Conservation (phyloP, 2,888 invertebrate species). For the Deilephila elpenor region DNA sequence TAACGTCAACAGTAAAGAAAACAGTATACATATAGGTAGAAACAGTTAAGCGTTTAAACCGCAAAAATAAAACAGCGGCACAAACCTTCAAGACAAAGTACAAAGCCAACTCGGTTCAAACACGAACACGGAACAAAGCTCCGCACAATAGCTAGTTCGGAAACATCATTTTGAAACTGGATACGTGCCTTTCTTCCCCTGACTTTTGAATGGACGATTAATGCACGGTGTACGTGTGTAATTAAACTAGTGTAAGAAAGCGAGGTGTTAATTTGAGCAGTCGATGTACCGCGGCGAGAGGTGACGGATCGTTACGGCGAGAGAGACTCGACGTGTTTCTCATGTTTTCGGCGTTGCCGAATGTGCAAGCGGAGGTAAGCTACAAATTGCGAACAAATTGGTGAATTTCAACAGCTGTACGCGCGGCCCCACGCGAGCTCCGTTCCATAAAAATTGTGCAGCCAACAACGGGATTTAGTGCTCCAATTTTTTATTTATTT, state of each 20-base stretch:
- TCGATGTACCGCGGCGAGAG: slow-evolving; percentile 30
- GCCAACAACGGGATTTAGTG: slow-evolving; percentile 13
- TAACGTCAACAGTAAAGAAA: neutral
- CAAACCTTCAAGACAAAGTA: neutral
- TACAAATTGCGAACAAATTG: slow-evolving; percentile 54
- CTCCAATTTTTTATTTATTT: neutral
- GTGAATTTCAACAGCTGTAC: slow-evolving; percentile 44
- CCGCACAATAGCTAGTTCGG: neutral
- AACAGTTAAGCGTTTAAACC: neutral
- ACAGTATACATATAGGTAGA: neutral
- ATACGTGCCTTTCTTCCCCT: slow-evolving; percentile 30
- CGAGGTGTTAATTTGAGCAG: slow-evolving; percentile 51
- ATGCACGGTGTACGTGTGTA: slow-evolving; percentile 50
- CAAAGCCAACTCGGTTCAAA: neutral
- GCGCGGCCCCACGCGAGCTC: neutral
- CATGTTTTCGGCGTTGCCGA: slow-evolving; percentile 44
- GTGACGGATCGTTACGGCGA: slow-evolving; percentile 46
- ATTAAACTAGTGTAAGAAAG: slow-evolving; percentile 49
- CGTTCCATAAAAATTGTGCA: slow-evolving; percentile 15
- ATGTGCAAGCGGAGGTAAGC: slow-evolving; percentile 44
- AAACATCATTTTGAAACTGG: slow-evolving; percentile 22
- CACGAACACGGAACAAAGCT: neutral
- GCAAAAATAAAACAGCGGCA: neutral
- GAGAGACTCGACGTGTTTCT: slow-evolving; percentile 39
- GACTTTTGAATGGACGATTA: slow-evolving; percentile 51